Evolutionary conservation across 2,797 vertebrate genomes (phyloP).

Genomic region (Ctenopoma kingsleyae): DNA sequence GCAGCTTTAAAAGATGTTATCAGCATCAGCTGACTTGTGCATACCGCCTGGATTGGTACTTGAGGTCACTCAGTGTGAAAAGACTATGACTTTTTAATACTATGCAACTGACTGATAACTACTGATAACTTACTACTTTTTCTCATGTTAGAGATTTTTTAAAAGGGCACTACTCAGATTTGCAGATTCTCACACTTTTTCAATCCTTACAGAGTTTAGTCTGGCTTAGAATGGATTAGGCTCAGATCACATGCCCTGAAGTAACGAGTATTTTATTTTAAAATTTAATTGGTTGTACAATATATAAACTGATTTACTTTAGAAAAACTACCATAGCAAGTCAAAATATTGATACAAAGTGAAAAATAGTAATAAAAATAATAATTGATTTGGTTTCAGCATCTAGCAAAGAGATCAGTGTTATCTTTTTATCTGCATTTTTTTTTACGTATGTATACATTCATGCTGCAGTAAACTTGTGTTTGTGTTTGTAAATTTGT

Average conservation of each 20-base stretch:
- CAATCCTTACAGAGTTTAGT: background rate
- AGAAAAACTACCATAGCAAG: background rate
- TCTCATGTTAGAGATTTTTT: background rate
- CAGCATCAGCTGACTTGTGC: slow-evolving; percentile 59
- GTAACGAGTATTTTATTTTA: background rate
- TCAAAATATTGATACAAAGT: background rate
- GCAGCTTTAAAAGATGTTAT: slow-evolving; percentile 56
- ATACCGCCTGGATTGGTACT: slow-evolving; percentile 23
- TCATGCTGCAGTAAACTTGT: background rate
- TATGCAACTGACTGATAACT: background rate
- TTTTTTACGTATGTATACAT: background rate
- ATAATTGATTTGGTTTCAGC: background rate
- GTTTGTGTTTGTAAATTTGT: too few relatives aligned
- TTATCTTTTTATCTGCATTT: background rate
- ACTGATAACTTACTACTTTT: slow-evolving; percentile 6
- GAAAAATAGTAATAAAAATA: too few relatives aligned
- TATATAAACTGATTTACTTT: background rate
- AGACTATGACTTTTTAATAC: slow-evolving; percentile 25
- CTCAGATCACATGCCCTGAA: background rate
- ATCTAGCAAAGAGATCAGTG: background rate
- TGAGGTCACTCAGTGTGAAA: slow-evolving; percentile 30
- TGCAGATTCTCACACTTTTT: background rate
- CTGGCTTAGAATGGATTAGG: background rate
- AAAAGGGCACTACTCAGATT: background rate
- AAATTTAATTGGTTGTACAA: background rate